These are phyloP conservation scores for Drosophila kanekoi DNA, from an alignment of 2,888 invertebrate species.

Conservation along the genomic window DNA sequence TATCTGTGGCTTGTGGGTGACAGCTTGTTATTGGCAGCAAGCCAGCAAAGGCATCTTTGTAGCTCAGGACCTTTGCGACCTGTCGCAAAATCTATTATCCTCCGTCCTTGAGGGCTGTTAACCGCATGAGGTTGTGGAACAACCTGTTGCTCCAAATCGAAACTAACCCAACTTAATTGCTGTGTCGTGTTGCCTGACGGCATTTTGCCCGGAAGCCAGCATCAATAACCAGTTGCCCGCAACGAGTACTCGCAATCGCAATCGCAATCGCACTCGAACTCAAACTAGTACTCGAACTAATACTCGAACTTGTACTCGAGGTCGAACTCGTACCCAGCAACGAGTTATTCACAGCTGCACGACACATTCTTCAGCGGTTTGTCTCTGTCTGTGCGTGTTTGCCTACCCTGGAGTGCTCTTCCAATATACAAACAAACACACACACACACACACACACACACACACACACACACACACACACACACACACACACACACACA, in stretches of 20 bases:
- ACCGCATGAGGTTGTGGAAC: constrained; percentile 11
- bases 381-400: neutral
- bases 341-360: constrained; percentile 32
- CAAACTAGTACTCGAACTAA: too few species aligned
- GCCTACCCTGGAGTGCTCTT: constrained; percentile 45
- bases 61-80: too few species aligned
- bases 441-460: too few species aligned
- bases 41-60: too few species aligned
- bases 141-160: constrained; percentile 21
- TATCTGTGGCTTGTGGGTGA: too few species aligned
- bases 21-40: too few species aligned
- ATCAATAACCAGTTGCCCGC: neutral
- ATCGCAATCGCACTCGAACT: too few species aligned
- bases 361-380: constrained; percentile 26
- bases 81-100: neutral
- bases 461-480: constrained; percentile 9
- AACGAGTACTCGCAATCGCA: constrained; percentile 6
- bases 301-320: too few species aligned
- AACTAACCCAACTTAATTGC: neutral
- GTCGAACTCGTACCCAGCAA: neutral
- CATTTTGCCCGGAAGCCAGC: neutral
- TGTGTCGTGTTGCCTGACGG: neutral
- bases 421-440: constrained; percentile 20
- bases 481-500: constrained; percentile 14
- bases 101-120: constrained; percentile 21